Evolutionary conservation across 2,797 vertebrate genomes (phyloP).

Genomic region (Vespertilio murinus): DNA sequence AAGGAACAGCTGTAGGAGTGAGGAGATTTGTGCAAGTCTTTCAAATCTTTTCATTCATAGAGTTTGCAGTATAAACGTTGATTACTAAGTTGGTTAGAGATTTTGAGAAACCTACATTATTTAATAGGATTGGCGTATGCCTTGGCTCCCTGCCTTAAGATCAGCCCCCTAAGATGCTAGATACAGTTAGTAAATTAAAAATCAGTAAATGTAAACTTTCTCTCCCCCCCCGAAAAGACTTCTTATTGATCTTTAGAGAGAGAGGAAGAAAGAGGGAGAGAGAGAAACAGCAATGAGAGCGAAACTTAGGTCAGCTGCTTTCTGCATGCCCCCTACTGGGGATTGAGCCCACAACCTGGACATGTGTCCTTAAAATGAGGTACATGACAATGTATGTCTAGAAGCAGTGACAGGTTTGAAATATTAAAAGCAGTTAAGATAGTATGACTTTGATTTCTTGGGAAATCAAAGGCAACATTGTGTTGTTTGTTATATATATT

Average conservation of each 20-base stretch:
- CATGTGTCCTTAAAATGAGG: not conserved
- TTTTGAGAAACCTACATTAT: conserved; percentile 12
- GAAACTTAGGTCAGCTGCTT: too few species aligned
- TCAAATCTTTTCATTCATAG: not conserved
- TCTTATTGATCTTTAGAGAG: too few species aligned
- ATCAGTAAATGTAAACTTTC: not conserved
- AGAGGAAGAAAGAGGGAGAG: too few species aligned
- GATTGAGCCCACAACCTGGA: too few species aligned
- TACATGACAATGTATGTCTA: not conserved
- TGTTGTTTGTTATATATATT: not conserved
- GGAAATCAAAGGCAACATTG: conserved; percentile 8
- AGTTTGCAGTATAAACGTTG: conserved; percentile 6
- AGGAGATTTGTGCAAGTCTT: not conserved
- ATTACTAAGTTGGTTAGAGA: conserved; percentile 9
- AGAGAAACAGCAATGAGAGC: too few species aligned
- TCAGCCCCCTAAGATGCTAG: not conserved
- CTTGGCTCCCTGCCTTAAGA: conserved; percentile 33
- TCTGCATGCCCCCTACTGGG: too few species aligned
- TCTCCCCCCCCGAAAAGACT: too few species aligned
- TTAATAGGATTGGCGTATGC: not conserved
- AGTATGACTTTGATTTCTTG: not conserved
- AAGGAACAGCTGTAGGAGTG: not conserved
- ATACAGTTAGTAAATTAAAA: conserved; percentile 36
- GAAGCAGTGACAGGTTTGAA: conserved; percentile 20
- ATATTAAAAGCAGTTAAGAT: conserved; percentile 30